A percentile compares a stretch with the other conserved stretches of the same genome.
phyloP scores from a whole-genome alignment of 1,140 invertebrate species.

The Plodia interpunctella region DNA sequence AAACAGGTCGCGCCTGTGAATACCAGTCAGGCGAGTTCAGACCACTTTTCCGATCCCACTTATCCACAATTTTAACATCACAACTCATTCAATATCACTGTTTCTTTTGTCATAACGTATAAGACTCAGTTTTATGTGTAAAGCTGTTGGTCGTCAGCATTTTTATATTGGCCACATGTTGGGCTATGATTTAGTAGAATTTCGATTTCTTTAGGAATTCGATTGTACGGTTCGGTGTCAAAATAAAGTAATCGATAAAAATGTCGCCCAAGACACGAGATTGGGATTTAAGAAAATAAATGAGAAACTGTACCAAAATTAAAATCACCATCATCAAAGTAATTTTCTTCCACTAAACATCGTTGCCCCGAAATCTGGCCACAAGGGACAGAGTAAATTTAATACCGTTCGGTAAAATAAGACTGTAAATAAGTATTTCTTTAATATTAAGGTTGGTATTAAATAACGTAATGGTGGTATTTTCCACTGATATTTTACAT shows the following conservation, averaged over 20 bases:
- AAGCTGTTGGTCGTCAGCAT: not conserved
- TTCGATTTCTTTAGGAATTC: slow-evolving; percentile 74
- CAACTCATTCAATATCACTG: slow-evolving; percentile 15
- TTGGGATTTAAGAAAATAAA: too few species aligned
- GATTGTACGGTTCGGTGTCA: slow-evolving; percentile 19
- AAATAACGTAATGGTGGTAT: not conserved
- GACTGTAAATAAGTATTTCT: not conserved
- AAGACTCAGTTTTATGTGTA: slow-evolving; percentile 20
- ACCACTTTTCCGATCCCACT: slow-evolving; percentile 39
- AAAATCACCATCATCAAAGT: slow-evolving; percentile 5
- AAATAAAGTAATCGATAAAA: not conserved
- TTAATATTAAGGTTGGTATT: not conserved
- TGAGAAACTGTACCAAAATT: slow-evolving; percentile 6
- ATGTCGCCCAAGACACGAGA: too few species aligned
- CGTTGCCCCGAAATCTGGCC: not conserved
- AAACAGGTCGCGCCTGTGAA: slow-evolving; percentile 49
- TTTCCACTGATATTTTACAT: not conserved
- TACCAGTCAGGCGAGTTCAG: slow-evolving; percentile 56
- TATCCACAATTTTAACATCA: slow-evolving; percentile 18
- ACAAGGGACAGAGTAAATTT: not conserved
- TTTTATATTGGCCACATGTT: not conserved
- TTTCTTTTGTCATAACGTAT: slow-evolving; percentile 16
- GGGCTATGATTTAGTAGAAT: slow-evolving; percentile 61
- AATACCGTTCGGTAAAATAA: not conserved
- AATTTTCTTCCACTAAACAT: not conserved